Evolutionary conservation across 2,113 vertebrate species (phyloP).

Genomic region (Sapajus apella): DNA sequence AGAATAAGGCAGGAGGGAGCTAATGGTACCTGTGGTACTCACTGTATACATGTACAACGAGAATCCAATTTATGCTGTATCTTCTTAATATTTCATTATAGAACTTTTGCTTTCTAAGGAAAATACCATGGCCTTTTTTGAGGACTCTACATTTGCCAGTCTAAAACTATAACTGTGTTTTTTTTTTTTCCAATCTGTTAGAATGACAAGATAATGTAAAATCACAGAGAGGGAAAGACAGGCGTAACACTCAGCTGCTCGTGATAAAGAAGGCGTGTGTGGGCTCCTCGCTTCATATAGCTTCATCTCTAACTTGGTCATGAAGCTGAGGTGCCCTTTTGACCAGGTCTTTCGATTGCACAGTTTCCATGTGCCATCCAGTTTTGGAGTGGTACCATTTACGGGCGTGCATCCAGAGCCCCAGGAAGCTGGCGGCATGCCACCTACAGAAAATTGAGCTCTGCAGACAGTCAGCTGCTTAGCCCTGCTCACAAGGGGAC

Average conservation of each 20-base stretch:
- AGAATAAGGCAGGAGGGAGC: not conserved
- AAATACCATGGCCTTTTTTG: not conserved
- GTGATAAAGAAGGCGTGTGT: conserved; percentile 40
- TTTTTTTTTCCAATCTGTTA: conserved; percentile 57
- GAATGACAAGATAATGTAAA: conserved; percentile 67
- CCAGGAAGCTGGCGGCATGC: conserved; percentile 62
- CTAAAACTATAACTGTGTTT: conserved; percentile 35
- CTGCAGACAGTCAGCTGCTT: conserved; percentile 73
- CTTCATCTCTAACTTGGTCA: conserved; percentile 59
- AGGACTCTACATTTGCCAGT: conserved; percentile 57
- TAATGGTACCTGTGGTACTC: not conserved
- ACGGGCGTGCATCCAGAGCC: conserved; percentile 48
- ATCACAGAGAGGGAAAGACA: conserved; percentile 56
- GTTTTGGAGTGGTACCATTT: conserved; percentile 49
- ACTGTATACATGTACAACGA: no score
- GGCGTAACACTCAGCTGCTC: not conserved
- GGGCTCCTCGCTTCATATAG: conserved; percentile 49
- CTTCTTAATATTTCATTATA: not conserved
- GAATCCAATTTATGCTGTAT: not conserved
- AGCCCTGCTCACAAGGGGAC: conserved; percentile 65
- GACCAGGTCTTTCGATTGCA: conserved; percentile 48
- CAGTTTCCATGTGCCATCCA: conserved; percentile 62
- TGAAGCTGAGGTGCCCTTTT: conserved; percentile 46
- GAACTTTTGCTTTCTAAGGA: not conserved
- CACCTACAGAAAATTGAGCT: conserved; percentile 67